phyloP scores from a whole-genome alignment of 1,140 invertebrate genomes.

The Medauroidea extradentata region DNA sequence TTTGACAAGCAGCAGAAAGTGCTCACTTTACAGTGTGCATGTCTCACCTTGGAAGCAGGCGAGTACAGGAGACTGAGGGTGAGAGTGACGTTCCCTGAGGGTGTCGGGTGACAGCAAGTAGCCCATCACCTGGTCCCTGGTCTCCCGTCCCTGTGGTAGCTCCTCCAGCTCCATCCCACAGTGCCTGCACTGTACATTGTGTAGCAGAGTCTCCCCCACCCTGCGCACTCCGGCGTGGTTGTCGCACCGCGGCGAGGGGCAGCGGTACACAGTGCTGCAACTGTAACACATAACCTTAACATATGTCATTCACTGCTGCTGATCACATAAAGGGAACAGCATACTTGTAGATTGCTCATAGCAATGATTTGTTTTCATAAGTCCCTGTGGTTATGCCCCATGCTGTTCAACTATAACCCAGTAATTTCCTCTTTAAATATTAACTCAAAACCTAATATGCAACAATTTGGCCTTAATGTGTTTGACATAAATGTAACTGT shows the following conservation, averaged over 20 bases:
- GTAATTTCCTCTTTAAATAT: no score
- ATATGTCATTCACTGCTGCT: no score
- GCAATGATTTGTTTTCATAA: no score
- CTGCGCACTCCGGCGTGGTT: background rate
- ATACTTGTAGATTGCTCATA: no score
- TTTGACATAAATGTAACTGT: no score
- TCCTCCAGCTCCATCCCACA: constrained; percentile 10
- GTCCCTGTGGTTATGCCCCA: no score
- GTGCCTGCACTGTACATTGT: background rate
- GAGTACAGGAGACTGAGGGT: background rate
- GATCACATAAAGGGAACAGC: no score
- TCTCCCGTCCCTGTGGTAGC: constrained; percentile 4
- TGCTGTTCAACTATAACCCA: no score
- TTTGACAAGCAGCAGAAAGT: background rate
- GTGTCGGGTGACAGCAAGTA: constrained; percentile 7
- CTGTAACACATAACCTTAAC: constrained; percentile 14
- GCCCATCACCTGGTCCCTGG: constrained; percentile 15
- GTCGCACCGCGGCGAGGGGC: constrained; percentile 1
- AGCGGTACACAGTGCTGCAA: constrained; percentile 13
- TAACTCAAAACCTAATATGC: no score
- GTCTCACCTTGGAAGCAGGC: constrained; percentile 14
- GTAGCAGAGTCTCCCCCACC: background rate
- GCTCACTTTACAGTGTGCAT: background rate
- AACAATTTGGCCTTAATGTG: no score
- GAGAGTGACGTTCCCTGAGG: background rate